Evolutionary conservation across 2,797 vertebrate species (phyloP), one percentile per base, ranked within the genome.

Genomic region (Melanotaenia maccullochi): DNA sequence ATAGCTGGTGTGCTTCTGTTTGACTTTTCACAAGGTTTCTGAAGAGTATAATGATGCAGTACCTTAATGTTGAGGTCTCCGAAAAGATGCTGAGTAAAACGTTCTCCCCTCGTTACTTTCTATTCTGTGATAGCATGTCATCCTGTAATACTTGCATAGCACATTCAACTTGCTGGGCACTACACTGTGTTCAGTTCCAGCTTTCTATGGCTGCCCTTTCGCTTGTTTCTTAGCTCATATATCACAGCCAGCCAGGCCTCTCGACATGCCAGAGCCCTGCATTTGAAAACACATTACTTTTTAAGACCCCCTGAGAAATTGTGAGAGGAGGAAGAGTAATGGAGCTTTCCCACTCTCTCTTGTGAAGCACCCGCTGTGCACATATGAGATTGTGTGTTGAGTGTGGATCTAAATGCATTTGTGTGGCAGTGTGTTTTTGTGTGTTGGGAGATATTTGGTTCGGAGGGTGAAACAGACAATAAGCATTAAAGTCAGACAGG

Each of bases 261-360:
- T 52, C 66, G 82, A 90, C 84, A 88, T 79, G 86, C 86, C 86
- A 72, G 78, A 91, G 90, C 83, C 80, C 85, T 72, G 83, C 85
- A 80, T 89, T 90, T 89, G 90, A 90, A 90, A 92, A 90, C 86
- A 88, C 91, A 89, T 92, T 88, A 89, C 85, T 87, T 91, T 89
- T 90, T 87, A 92, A 89, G 89, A 90, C 82, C 84, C 84, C 86
- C 83, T 85, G 88, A 91, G 89, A 89, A 88, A 91, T 85, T 78
- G 78, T 80, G 82, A 88, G 75, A 85, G 80, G 84, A 82, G 79
- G 87, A 87, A 89, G 86, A 92, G 87, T 89, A 89, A 88, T 89
- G 83, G 85, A 87, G 83, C 82, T 79, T 82, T 78, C 80, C 86
- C 76, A 57, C 75, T 76, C 81, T 72, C 68, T 88, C 84, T 86